A percentile compares a stretch with the other conserved stretches of the same genome.
phyloP scores from a whole-genome alignment of 2,113 vertebrate genomes.

The Tupaia tana region DNA sequence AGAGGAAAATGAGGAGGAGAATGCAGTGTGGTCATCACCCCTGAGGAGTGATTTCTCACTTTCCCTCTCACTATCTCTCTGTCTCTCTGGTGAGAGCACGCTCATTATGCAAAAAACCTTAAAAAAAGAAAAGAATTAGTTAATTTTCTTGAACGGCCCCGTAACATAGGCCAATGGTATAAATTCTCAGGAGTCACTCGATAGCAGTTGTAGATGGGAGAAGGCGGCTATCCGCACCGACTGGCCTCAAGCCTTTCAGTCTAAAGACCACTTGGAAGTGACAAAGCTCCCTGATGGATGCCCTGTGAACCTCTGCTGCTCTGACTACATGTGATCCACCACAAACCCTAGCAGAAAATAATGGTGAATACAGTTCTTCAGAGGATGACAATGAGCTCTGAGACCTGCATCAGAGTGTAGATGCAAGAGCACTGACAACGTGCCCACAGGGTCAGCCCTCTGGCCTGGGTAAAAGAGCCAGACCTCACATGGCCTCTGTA shows the following conservation, averaged over 20 bases:
- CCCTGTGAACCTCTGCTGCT: not conserved
- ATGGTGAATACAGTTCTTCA: not conserved
- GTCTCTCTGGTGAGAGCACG: too few species aligned
- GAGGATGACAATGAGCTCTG: not conserved
- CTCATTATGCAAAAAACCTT: too few species aligned
- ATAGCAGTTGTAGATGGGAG: not conserved
- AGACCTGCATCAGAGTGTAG: not conserved
- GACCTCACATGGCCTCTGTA: too few species aligned
- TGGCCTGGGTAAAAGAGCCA: too few species aligned
- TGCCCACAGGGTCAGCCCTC: not conserved
- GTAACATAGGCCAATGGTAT: not conserved
- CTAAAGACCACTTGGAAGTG: not conserved
- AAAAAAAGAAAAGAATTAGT: too few species aligned
- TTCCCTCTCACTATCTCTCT: too few species aligned
- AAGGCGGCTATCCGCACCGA: not conserved
- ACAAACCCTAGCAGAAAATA: not conserved
- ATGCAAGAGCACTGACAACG: not conserved
- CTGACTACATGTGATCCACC: not conserved
- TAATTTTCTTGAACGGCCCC: slow-evolving; percentile 10
- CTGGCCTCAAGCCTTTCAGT: not conserved
- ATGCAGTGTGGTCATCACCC: too few species aligned
- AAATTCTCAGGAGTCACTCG: not conserved
- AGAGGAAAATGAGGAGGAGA: too few species aligned
- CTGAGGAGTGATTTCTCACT: too few species aligned
- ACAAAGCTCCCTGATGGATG: not conserved